Evolutionary conservation across 2,797 vertebrate genomes (phyloP), one percentile per base, ranked within the genome.

Genomic region (Eulemur mongoz): DNA sequence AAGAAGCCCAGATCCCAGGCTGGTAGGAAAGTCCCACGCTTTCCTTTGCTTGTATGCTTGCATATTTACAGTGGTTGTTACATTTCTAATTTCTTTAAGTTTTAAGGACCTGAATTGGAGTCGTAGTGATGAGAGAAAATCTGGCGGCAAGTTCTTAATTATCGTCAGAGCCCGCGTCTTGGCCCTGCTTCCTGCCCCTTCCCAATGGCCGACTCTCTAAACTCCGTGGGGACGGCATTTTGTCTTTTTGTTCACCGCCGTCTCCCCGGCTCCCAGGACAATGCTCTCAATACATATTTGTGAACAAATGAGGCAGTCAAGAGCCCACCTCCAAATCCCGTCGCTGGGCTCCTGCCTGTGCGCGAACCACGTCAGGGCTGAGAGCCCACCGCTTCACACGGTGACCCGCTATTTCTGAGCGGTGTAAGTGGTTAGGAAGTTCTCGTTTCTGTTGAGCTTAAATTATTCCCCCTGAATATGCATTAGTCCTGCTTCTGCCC

Each of bases 191-290:
- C 52, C n/a, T 2, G 17, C 2, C 0, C 22, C 63, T 59, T 54
- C 6, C 1, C 12, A 8, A 35, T 20, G 10, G 3, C 48, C 22
- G 40, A n/a, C 38, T 22, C 48, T 27, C 50, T 38, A 11, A 22
- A 2, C 7, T 88, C 52, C 6, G 7, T 0, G 6, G 50, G 78
- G 17, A 13, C 0, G 3, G 20, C 50, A 6, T 25, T 48, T 72
- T 27, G 54, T 57, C 25, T 23, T 40, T 48, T 57, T 23, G 20
- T n/a, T n/a, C 63, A 15, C 20, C 4, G 18, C 30, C 1, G 0
- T 43, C 43, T 52, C 43, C 27, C 35, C 63, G 50, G 85, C 38
- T 30, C 86, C 67, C 7, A 14, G 59, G 90, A 38, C 9, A 25
- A 20, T 1, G 7, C 69, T 52, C 12, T 91, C 8, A 17, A 5